Evolutionary conservation across 2,113 vertebrate genomes (phyloP).

Genomic region (Rissa tridactyla): DNA sequence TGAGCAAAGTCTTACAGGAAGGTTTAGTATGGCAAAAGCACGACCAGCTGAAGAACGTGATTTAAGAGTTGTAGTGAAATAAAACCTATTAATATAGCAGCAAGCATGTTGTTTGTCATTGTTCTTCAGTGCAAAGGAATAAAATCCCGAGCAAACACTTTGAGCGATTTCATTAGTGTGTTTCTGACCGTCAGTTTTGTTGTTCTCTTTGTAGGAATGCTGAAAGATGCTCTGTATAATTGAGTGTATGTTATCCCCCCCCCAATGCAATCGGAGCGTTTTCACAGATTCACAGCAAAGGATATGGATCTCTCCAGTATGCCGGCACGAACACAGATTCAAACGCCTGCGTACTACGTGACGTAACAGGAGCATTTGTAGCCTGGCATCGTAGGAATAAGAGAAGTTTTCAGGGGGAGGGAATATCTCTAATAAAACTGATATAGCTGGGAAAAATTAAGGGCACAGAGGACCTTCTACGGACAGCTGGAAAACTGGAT

Average conservation of each 20-base stretch:
- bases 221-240: neutral
- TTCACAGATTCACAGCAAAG: neutral
- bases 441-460: neutral
- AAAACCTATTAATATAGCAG: neutral
- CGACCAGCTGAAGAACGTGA: neutral
- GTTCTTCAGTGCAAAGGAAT: neutral
- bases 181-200: neutral
- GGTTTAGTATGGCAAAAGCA: neutral
- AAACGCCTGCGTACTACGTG: neutral
- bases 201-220: neutral
- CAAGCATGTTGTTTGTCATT: neutral
- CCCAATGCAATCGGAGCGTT: fast-evolving
- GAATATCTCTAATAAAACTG: neutral
- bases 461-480: neutral
- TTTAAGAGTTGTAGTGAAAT: neutral
- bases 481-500: neutral
- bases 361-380: neutral
- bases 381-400: neutral
- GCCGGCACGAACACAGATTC: neutral
- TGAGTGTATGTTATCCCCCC: neutral
- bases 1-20: neutral
- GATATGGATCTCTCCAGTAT: neutral
- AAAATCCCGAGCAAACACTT: neutral
- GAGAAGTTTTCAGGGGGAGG: neutral
- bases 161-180: neutral